These are phyloP conservation scores for Epinephelus moara DNA, from an alignment of 2,113 vertebrate species.

Conservation along the genomic window DNA sequence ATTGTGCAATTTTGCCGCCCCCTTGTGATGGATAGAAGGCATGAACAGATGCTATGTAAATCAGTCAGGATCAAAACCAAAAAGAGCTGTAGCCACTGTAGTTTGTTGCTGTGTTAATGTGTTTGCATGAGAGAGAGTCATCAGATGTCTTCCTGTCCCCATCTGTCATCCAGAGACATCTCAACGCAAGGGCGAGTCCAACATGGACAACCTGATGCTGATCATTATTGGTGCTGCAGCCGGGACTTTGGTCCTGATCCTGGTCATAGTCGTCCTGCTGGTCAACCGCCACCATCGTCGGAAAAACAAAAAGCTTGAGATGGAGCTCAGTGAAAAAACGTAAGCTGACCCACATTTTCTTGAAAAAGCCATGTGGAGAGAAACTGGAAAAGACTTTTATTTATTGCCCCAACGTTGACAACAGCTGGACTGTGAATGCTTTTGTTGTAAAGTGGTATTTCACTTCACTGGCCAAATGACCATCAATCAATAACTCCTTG, in stretches of 20 bases:
- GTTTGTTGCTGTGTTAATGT: neutral
- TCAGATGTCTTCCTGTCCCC: neutral
- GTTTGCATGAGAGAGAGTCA: neutral
- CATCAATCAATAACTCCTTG: too few species aligned
- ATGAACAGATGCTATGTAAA: neutral
- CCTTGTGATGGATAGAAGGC: slow-evolving; percentile 42
- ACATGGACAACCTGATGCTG: slow-evolving; percentile 82
- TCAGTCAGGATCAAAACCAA: neutral
- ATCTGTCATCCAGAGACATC: slow-evolving; percentile 22
- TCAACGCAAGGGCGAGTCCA: accelerated
- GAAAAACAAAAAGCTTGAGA: slow-evolving; percentile 88
- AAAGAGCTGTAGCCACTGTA: neutral
- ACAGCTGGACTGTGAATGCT: neutral
- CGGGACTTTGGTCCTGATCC: slow-evolving; percentile 83
- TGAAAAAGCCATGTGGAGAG: neutral
- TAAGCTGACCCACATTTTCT: slow-evolving; percentile 74
- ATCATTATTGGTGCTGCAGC: slow-evolving; percentile 86
- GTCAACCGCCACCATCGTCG: slow-evolving; percentile 88
- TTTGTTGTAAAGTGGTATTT: neutral
- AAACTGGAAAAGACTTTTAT: neutral
- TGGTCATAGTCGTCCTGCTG: slow-evolving; percentile 87
- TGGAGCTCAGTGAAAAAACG: slow-evolving; percentile 88
- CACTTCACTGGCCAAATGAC: too few species aligned
- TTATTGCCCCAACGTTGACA: neutral
- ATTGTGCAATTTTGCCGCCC: slow-evolving; percentile 55